phyloP scores from a whole-genome alignment of 1,140 invertebrate genomes.

The Aphis craccivora region DNA sequence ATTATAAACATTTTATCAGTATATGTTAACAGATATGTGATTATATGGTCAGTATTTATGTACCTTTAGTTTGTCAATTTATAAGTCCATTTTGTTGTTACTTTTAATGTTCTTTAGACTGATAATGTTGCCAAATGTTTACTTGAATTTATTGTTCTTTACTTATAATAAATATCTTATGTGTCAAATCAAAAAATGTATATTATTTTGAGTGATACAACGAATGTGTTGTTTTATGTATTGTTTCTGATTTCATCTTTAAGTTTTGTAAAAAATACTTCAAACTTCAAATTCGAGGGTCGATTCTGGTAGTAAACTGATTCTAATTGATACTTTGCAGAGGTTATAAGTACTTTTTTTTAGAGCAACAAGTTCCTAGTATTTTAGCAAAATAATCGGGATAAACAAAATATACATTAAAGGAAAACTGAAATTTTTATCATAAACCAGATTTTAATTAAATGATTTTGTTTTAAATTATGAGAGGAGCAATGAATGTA shows the following conservation, averaged over 20 bases:
- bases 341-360: too few species aligned
- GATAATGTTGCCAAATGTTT: slow-evolving; percentile 40
- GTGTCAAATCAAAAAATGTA: neutral
- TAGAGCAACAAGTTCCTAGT: too few species aligned
- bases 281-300: neutral
- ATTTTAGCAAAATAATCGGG: too few species aligned
- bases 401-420: too few species aligned
- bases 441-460: too few species aligned
- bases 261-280: neutral
- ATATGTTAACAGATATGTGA: neutral
- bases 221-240: neutral
- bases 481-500: too few species aligned
- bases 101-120: slow-evolving; percentile 25
- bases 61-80: neutral
- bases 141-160: neutral
- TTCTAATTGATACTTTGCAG: neutral
- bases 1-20: neutral
- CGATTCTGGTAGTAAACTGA: too few species aligned
- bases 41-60: neutral
- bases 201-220: neutral
- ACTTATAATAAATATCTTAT: neutral
- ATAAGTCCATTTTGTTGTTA: neutral
- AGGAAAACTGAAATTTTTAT: too few species aligned
- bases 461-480: too few species aligned
- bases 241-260: neutral